Conservation (phyloP, 2,888 invertebrate species). For the Dryobotodes eremita region DNA sequence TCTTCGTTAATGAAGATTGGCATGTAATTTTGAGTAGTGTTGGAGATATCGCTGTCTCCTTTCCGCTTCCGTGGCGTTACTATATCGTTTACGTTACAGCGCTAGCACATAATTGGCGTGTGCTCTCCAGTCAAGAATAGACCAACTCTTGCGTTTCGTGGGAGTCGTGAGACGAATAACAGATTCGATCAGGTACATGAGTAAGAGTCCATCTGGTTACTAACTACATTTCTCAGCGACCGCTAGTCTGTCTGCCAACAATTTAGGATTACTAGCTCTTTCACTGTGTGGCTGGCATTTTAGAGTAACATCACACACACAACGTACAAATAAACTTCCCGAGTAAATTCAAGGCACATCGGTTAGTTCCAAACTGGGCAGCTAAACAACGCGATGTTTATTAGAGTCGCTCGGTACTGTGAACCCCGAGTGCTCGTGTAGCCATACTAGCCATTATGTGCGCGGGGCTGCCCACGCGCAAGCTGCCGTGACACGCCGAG, state of each 20-base stretch:
- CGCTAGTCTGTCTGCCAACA: slow-evolving; percentile 22
- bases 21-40: slow-evolving; percentile 7
- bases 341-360: slow-evolving; percentile 38
- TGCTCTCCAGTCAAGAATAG: slow-evolving; percentile 33
- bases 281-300: neutral
- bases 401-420: slow-evolving; percentile 29
- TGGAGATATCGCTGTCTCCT: neutral
- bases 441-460: slow-evolving; percentile 35
- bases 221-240: slow-evolving; percentile 15
- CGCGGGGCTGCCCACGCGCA: slow-evolving; percentile 49
- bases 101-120: slow-evolving; percentile 24
- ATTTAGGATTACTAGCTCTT: neutral
- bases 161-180: slow-evolving; percentile 20
- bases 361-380: slow-evolving; percentile 31
- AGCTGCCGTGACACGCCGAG: slow-evolving; percentile 42
- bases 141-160: slow-evolving; percentile 17
- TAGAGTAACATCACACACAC: neutral
- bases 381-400: slow-evolving; percentile 50
- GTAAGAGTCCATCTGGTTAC: slow-evolving; percentile 6
- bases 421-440: slow-evolving; percentile 8
- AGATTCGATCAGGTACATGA: slow-evolving; percentile 21
- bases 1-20: slow-evolving; percentile 22
- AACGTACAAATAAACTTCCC: slow-evolving; percentile 29
- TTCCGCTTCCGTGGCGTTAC: too few species aligned
- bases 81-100: slow-evolving; percentile 31